Percentiles rank a stretch among this genome's conserved stretches.
These are phyloP conservation scores for Calliphora vomitoria DNA, from an alignment of 2,888 invertebrate species.

Conservation along the genomic window DNA sequence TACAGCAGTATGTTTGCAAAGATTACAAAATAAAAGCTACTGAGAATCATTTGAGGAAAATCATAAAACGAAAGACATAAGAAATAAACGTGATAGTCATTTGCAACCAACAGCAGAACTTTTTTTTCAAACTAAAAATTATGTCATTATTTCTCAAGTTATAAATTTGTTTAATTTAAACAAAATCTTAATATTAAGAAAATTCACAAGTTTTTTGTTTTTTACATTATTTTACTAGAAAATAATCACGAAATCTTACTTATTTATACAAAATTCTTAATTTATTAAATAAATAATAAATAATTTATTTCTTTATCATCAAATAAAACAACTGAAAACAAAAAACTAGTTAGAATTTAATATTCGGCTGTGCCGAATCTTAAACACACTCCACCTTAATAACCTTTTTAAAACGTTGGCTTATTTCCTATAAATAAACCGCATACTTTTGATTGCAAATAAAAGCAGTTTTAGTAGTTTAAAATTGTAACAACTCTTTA, in stretches of 20 bases:
- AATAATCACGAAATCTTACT: slow-evolving; percentile 29
- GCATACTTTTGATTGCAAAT: too few species aligned
- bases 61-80: slow-evolving; percentile 56
- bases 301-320: slow-evolving; percentile 35
- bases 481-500: too few species aligned
- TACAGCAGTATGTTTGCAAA: background rate
- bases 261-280: slow-evolving; percentile 16
- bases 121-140: background rate
- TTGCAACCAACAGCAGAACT: background rate
- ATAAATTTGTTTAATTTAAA: slow-evolving; percentile 15
- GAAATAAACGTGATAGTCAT: slow-evolving; percentile 35
- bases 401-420: too few species aligned
- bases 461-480: too few species aligned
- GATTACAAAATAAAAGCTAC: background rate
- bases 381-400: too few species aligned
- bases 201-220: background rate
- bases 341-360: background rate
- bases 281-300: slow-evolving; percentile 40
- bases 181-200: slow-evolving; percentile 5
- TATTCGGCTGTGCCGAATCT: too few species aligned
- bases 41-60: background rate
- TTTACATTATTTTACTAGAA: background rate
- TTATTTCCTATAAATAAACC: too few species aligned
- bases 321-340: slow-evolving; percentile 16
- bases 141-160: background rate